A percentile compares a stretch with the other conserved stretches of the same genome.
phyloP scores from a whole-genome alignment of 1,140 invertebrate species.

The Drosophila subobscura region DNA sequence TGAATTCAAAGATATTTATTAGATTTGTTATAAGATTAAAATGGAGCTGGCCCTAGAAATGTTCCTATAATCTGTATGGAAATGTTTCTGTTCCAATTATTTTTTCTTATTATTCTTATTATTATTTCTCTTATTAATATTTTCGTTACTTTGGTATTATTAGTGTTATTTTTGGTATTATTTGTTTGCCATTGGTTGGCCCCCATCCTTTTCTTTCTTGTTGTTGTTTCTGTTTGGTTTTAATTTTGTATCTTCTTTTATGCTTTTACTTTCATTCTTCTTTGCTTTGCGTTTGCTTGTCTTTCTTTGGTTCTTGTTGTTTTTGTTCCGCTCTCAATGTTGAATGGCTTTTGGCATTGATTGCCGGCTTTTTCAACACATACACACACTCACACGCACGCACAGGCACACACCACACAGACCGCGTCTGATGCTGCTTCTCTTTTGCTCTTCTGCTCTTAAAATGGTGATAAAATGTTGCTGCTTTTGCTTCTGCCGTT shows the following conservation, averaged over 20 bases:
- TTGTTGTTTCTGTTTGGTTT: conserved; percentile 23
- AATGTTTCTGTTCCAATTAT: conserved; percentile 6
- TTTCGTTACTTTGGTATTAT: conserved; percentile 6
- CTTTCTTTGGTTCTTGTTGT: conserved; percentile 51
- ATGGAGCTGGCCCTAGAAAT: too few species aligned
- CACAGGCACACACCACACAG: conserved; percentile 18
- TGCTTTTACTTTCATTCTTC: conserved; percentile 75
- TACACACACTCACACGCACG: conserved; percentile 35
- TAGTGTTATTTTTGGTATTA: conserved; percentile 2
- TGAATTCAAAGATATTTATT: neutral
- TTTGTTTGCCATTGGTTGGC: conserved; percentile 48
- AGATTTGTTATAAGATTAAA: too few species aligned
- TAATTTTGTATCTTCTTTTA: conserved; percentile 37
- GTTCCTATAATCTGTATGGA: neutral
- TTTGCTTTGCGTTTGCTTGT: conserved; percentile 41
- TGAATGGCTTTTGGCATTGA: conserved; percentile 60
- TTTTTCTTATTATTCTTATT: conserved; percentile 5
- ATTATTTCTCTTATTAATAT: conserved; percentile 12
- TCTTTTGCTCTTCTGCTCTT: conserved; percentile 32
- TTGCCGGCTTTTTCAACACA: conserved; percentile 76
- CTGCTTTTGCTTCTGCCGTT: conserved; percentile 13
- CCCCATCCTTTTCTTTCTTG: conserved; percentile 63
- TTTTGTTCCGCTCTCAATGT: conserved; percentile 40
- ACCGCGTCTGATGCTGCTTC: conserved; percentile 3
- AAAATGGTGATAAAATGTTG: conserved; percentile 66